Conservation (phyloP, 2,113 vertebrate species). For the Colius striatus region DNA sequence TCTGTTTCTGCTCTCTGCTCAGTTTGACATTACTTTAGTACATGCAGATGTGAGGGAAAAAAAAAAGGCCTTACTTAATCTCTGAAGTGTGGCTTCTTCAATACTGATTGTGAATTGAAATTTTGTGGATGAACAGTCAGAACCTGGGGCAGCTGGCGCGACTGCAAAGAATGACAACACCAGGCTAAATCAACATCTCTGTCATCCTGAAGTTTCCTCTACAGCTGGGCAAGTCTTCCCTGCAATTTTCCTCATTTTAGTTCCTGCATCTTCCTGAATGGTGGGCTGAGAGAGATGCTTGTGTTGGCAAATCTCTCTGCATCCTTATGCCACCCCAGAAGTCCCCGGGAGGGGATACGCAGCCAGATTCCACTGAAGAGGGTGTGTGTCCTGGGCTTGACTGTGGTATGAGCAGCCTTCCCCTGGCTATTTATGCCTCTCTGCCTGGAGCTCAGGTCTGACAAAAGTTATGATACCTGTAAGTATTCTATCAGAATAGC, state of each 20-base stretch:
- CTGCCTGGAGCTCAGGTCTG: not conserved
- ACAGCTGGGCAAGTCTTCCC: not conserved
- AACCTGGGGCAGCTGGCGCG: not conserved
- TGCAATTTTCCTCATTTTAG: not conserved
- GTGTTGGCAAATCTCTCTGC: not conserved
- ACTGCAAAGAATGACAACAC: not conserved
- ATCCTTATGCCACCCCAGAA: not conserved
- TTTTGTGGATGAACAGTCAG: not conserved
- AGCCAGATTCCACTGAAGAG: not conserved
- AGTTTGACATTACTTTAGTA: slow-evolving; percentile 4
- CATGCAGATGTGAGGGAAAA: not conserved
- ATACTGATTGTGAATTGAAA: not conserved
- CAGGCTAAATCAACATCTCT: not conserved
- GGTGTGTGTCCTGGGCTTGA: not conserved
- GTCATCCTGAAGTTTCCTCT: not conserved
- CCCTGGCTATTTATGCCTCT: slow-evolving; percentile 28
- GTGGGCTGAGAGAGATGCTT: accelerated
- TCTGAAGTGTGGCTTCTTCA: not conserved
- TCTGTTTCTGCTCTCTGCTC: slow-evolving; percentile 21
- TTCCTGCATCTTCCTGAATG: not conserved
- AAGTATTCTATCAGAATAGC: slow-evolving; percentile 30
- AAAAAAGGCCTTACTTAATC: not conserved
- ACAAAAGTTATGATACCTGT: slow-evolving; percentile 15
- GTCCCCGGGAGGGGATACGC: not conserved
- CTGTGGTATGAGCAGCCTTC: not conserved